phyloP scores from a whole-genome alignment of 1,140 invertebrate species.

The Muscidifurax raptorellus region DNA sequence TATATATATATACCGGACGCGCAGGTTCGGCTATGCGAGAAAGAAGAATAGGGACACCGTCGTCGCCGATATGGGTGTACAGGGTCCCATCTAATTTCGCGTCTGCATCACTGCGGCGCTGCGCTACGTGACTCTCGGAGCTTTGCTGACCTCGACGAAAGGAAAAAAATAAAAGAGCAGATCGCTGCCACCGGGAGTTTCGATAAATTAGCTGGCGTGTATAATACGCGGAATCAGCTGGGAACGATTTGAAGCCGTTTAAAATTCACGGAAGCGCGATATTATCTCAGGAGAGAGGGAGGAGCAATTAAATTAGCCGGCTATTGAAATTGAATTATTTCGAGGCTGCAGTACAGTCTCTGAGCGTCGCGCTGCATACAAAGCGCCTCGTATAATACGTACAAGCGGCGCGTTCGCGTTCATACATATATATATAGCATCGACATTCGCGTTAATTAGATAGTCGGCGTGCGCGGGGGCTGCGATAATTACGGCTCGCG shows the following conservation, averaged over 20 bases:
- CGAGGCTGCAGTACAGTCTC: slow-evolving; percentile 47
- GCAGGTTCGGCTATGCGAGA: too few species aligned
- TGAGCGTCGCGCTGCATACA: slow-evolving; percentile 58
- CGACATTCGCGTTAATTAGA: slow-evolving; percentile 64
- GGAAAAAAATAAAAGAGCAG: too few species aligned
- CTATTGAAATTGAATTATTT: slow-evolving; percentile 71
- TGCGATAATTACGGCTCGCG: slow-evolving; percentile 56
- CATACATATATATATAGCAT: slow-evolving; percentile 51
- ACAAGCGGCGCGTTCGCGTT: neutral
- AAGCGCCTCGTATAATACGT: slow-evolving; percentile 51
- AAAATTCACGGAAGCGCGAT: slow-evolving; percentile 60
- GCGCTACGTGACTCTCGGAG: neutral
- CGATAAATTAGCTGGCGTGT: neutral
- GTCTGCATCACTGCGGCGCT: neutral
- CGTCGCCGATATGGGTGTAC: neutral
- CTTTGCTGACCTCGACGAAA: neutral
- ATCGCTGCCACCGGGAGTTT: neutral
- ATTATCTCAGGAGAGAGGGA: slow-evolving; percentile 59
- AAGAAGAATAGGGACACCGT: neutral
- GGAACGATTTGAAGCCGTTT: slow-evolving; percentile 51
- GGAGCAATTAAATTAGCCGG: slow-evolving; percentile 65
- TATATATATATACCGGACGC: neutral
- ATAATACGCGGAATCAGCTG: neutral
- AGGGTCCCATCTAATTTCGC: neutral
- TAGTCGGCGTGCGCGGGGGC: slow-evolving; percentile 47